These are phyloP conservation scores for Rattus norvegicus DNA, from an alignment of 2,113 vertebrate genomes.

Conservation along the genomic window GRCr8 NC_086020.1:131743501-131744000, in stretches of 20 bases:
- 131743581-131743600: background rate
- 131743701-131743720: slow-evolving; percentile 24
- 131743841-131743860: background rate
- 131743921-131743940: background rate
- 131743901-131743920: background rate
- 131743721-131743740: slow-evolving; percentile 12
- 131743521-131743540: background rate
- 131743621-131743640: background rate
- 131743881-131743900: background rate
- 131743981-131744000: background rate
- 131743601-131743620: background rate
- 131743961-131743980: background rate
- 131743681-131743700: background rate
- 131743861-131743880: background rate
- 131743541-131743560: background rate
- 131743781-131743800: slow-evolving; percentile 26
- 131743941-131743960: background rate
- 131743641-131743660: background rate
- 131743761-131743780: background rate
- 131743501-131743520: background rate
- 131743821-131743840: background rate
- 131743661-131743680: background rate
- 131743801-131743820: background rate
- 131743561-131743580: slow-evolving; percentile 15
- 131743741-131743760: slow-evolving; percentile 20